These are phyloP conservation scores for Antennarius striatus DNA, from an alignment of 2,113 vertebrate genomes.

Conservation along the genomic window DNA sequence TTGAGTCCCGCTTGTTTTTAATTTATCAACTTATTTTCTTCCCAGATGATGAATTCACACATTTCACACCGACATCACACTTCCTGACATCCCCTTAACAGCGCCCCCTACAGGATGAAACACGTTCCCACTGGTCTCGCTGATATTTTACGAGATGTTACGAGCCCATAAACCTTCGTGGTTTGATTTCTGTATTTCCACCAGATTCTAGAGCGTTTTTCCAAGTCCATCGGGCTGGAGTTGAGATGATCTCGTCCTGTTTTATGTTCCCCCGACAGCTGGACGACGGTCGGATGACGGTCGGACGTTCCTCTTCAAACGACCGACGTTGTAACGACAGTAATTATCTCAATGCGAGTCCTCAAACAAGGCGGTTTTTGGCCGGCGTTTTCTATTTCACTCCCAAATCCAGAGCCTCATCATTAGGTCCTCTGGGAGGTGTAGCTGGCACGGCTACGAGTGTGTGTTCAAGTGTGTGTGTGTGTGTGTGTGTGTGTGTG, in stretches of 20 bases:
- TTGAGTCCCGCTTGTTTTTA: no score
- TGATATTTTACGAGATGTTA: no score
- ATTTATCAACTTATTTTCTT: no score
- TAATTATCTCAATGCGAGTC: constrained; percentile 52
- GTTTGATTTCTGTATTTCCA: background rate
- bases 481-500: constrained; percentile 33
- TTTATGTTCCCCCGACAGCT: constrained; percentile 15
- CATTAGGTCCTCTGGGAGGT: constrained; percentile 45
- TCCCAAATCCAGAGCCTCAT: constrained; percentile 39
- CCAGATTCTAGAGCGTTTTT: no score
- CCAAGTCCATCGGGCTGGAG: no score
- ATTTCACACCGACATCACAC: no score
- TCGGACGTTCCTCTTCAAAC: constrained; percentile 17
- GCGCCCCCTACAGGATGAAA: no score
- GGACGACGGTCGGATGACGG: constrained; percentile 32
- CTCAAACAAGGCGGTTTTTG: constrained; percentile 45
- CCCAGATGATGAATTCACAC: no score
- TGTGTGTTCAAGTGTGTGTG: background rate
- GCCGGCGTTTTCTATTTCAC: constrained; percentile 24
- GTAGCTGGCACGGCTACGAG: constrained; percentile 31
- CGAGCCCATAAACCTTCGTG: no score
- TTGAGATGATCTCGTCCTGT: background rate
- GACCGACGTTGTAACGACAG: constrained; percentile 38
- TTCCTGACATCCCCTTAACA: no score
- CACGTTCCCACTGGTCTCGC: no score